These are phyloP conservation scores for Umimayanthus chanpuru DNA, from an alignment of 92 coral and sea anemone species.

Conservation along the genomic window DNA sequence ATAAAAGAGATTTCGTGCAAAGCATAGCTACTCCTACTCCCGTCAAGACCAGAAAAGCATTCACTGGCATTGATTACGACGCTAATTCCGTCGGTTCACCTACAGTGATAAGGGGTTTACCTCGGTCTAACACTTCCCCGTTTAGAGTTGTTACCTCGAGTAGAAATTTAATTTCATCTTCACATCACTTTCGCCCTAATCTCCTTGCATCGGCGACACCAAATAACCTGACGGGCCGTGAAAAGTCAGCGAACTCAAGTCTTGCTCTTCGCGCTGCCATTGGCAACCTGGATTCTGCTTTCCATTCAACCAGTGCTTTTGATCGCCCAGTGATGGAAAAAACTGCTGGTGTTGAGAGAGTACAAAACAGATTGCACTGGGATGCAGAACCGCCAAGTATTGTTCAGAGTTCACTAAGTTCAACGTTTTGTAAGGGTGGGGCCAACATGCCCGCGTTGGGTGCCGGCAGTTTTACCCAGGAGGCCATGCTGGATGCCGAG, in stretches of 20 bases:
- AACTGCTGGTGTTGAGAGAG: neutral
- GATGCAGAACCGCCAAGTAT: conserved; percentile 38
- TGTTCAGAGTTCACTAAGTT: conserved; percentile 22
- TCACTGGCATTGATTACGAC: neutral
- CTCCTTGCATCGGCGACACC: conserved; percentile 38
- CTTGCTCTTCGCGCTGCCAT: conserved; percentile 52
- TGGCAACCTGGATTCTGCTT: neutral
- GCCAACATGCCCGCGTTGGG: conserved; percentile 16
- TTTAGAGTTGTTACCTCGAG: neutral
- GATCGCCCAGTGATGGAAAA: neutral
- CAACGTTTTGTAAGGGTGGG: conserved; percentile 25
- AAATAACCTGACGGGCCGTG: neutral
- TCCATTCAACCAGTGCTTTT: neutral
- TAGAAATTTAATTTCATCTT: neutral
- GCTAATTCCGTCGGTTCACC: neutral
- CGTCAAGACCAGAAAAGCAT: conserved; percentile 3
- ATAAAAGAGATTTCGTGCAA: neutral
- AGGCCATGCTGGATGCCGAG: conserved; percentile 70
- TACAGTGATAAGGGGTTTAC: neutral
- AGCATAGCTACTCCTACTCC: conserved; percentile 16
- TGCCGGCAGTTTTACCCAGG: conserved; percentile 51
- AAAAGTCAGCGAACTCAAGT: neutral
- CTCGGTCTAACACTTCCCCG: conserved; percentile 24
- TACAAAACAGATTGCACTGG: conserved; percentile 23
- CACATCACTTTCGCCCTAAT: conserved; percentile 1